Evolutionary conservation across 2,888 invertebrate species (phyloP).

Genomic region (Tipula lateralis): DNA sequence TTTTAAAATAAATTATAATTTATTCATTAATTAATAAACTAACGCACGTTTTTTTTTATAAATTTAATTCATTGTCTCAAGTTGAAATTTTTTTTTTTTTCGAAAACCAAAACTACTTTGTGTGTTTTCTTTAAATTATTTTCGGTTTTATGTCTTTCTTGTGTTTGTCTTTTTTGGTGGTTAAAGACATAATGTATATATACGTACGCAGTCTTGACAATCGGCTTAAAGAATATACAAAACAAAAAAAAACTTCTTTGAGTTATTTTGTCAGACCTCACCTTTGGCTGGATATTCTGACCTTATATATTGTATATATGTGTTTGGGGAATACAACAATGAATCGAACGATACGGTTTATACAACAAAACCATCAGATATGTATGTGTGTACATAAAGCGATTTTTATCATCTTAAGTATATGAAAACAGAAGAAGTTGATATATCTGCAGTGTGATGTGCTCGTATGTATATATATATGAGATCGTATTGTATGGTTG

Average conservation of each 20-base stretch:
- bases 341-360: too few species aligned
- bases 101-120: neutral
- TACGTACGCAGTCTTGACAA: neutral
- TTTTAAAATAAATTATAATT: neutral
- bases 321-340: too few species aligned
- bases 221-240: neutral
- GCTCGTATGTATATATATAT: neutral
- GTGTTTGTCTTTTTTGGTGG: neutral
- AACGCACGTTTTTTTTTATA: neutral
- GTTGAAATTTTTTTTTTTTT: neutral
- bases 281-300: neutral
- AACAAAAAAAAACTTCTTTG: neutral
- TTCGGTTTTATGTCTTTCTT: neutral
- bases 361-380: neutral
- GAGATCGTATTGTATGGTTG: neutral
- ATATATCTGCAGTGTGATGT: neutral
- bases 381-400: neutral
- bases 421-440: too few species aligned
- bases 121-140: neutral
- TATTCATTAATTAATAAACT: slow-evolving; percentile 24
- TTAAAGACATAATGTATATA: neutral
- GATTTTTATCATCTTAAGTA: neutral
- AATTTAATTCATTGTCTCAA: neutral
- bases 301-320: neutral
- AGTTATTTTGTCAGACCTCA: slow-evolving; percentile 19